Percentiles rank a stretch among this genome's conserved stretches.
phyloP scores from a whole-genome alignment of 2,888 invertebrate species.

The Julus scandinavius region DNA sequence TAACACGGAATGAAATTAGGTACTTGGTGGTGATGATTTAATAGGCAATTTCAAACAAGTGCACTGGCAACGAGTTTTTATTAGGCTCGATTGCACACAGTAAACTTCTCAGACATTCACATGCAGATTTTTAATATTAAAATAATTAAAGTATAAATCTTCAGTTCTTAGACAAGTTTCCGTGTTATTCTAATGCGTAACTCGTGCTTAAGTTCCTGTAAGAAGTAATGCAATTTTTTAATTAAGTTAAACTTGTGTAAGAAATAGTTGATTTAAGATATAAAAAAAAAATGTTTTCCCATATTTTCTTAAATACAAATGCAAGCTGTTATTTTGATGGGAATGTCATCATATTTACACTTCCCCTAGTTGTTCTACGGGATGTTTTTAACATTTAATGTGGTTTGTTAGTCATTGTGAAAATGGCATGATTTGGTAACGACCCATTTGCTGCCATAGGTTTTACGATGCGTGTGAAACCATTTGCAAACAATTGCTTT shows the following conservation, averaged over 20 bases:
- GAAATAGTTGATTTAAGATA: too few species aligned
- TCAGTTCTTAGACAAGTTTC: neutral
- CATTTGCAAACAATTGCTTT: conserved; percentile 16
- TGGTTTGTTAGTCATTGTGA: neutral
- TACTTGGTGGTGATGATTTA: neutral
- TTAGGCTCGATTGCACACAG: neutral
- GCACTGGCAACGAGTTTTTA: neutral
- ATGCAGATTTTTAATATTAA: neutral
- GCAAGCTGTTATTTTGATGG: too few species aligned
- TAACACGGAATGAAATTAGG: neutral
- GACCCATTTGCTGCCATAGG: neutral
- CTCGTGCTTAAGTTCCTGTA: too few species aligned
- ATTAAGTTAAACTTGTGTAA: too few species aligned
- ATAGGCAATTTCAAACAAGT: conserved; percentile 24
- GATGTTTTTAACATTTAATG: neutral
- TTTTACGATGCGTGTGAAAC: neutral
- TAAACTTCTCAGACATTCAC: neutral
- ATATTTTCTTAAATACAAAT: too few species aligned
- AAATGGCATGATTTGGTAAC: neutral
- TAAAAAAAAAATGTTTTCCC: too few species aligned
- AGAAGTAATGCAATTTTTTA: too few species aligned
- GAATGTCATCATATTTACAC: too few species aligned
- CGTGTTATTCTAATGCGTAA: too few species aligned
- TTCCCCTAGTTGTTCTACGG: too few species aligned
- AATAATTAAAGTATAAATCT: conserved; percentile 18